Base-by-base conservation (phyloP, 1,140 invertebrate species). In the Rhynchophorus ferrugineus region DNA sequence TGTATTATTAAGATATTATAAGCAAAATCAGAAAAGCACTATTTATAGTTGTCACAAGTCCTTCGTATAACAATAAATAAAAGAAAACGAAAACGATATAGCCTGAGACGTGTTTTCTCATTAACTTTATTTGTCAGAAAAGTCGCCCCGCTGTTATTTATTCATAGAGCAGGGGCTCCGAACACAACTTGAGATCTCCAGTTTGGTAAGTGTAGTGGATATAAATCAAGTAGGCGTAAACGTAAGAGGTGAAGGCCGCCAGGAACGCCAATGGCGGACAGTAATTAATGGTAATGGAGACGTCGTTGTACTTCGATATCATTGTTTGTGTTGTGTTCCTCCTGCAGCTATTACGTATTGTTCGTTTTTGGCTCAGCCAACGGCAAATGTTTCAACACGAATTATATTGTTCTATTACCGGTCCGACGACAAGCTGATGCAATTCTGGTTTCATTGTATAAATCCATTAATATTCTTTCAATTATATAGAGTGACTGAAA, bases 221-320 rank as follows among this genome's bases (percentile, higher is more conserved):
- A 47, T 47, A 47, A 47, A 47, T 47, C 45, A 47, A 47, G 45
- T 47, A 47, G 45, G 45, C 45, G 45, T 47, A 34, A 47, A 37
- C 45, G 33, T 14, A n/a, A 14, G 35, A 37, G 45, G 42, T 44
- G 42, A 44, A 44, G 42, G 21, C 20, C 42, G 42, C 18, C n/a
- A 8, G 20, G 24, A 33, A 20, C 42, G 17, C 42, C 18, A 44
- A 44, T 47, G 45, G 35, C 33, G 45, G 45, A 47, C 45, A 47
- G 45, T 47, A 47, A 47, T 47, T 47, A 47, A 47, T 47, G 45
- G 45, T 37, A 47, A 47, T 47, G 45, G 45, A 47, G 35, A 47
- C 45, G 45, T 47, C 45, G 35, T 47, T 47, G 45, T 35, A 18
- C 45, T 44, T 11, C 21, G 42, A 24, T 44, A 18, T 33, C 42